Evolutionary conservation across 1,140 invertebrate species (phyloP).

Genomic region (Temnothorax longispinosus): DNA sequence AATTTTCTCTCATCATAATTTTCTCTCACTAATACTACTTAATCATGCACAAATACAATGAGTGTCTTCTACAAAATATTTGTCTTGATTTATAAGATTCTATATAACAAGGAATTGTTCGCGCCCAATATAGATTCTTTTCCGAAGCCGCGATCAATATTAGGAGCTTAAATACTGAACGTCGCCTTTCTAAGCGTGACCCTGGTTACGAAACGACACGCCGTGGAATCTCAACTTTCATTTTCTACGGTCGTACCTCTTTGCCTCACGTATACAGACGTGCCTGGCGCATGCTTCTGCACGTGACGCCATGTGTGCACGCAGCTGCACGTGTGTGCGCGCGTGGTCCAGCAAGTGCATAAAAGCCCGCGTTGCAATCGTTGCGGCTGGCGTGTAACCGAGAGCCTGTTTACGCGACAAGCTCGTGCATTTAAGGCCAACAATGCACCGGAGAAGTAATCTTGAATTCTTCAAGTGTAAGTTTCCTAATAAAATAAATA

Average conservation of each 20-base stretch:
- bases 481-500: constrained; percentile 11
- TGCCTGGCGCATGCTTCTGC: constrained; percentile 67
- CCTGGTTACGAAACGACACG: constrained; percentile 71
- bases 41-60: background rate
- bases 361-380: constrained; percentile 23
- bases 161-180: constrained; percentile 45
- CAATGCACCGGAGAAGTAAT: constrained; percentile 2
- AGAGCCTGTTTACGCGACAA: constrained; percentile 48
- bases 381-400: constrained; percentile 29
- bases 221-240: constrained; percentile 75
- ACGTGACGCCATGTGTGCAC: constrained; percentile 65
- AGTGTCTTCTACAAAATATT: background rate
- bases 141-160: background rate
- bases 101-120: background rate
- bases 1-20: background rate
- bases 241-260: constrained; percentile 66
- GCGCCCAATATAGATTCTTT: background rate
- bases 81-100: background rate
- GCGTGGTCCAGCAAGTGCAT: constrained; percentile 52
- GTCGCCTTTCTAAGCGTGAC: constrained; percentile 72
- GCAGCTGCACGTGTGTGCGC: constrained; percentile 49
- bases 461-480: constrained; percentile 29
- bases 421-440: constrained; percentile 23
- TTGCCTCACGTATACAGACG: constrained; percentile 21
- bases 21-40: background rate